A percentile compares a stretch with the other conserved stretches of the same genome.
Evolutionary conservation across 2,113 vertebrate genomes (phyloP).

Genomic region (Notarius lentiginosus): DNA sequence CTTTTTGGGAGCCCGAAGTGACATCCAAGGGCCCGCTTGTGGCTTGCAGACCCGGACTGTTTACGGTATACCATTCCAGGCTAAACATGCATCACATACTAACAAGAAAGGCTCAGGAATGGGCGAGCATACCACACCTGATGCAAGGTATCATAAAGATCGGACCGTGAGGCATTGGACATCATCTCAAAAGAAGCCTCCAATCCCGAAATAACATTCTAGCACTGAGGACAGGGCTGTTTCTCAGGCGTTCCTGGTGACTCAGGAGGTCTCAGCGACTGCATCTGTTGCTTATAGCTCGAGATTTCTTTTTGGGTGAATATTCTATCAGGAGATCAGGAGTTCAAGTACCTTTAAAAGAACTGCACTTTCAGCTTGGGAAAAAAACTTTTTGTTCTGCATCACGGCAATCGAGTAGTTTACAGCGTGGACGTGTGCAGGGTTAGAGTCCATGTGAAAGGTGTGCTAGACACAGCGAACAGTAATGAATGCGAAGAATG

Average conservation of each 20-base stretch:
- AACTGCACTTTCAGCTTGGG: neutral
- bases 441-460: conserved; percentile 14
- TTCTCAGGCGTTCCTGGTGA: no score
- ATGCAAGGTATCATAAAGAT: neutral
- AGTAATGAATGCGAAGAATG: conserved; percentile 21
- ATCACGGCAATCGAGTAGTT: conserved; percentile 29
- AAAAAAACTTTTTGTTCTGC: conserved; percentile 16
- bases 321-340: conserved; percentile 34
- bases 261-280: neutral
- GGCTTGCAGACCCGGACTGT: neutral
- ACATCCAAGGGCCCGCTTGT: neutral
- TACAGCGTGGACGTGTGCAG: conserved; percentile 15
- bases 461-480: conserved; percentile 3
- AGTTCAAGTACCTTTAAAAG: conserved; percentile 21
- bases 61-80: neutral
- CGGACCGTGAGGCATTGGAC: no score
- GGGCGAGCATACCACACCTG: neutral
- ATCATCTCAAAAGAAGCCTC: neutral
- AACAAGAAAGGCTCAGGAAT: neutral
- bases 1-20: neutral
- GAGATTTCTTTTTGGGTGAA: conserved; percentile 18
- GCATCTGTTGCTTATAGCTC: no score
- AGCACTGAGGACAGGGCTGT: neutral
- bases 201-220: neutral
- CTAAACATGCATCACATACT: neutral